Base-by-base conservation (phyloP, 1,140 invertebrate species). In the Lepidurus packardi region DNA sequence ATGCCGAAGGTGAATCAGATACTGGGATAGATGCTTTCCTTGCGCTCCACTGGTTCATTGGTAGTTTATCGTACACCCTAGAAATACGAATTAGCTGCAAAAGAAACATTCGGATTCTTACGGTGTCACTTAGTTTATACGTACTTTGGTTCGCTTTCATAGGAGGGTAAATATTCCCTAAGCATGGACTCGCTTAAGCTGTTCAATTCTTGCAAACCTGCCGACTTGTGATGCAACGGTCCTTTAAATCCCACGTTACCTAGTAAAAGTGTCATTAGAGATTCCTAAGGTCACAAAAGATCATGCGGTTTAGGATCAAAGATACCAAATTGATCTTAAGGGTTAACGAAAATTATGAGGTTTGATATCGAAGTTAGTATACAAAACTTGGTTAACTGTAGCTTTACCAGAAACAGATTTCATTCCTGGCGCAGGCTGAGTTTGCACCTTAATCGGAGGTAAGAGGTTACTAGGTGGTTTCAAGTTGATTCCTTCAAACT, bases 171-270 rank as follows among this genome's bases (percentile, higher is more conserved):
- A 65, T 65, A 65, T 16, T 65, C 53, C 13, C 53, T 65, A 16
- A 65, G 53, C 13, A 65, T 21, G 16, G 53, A 65, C 21, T 65
- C 53, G 53, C 53, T 65, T 65, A 65, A 65, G 21, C 53, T 65
- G 53, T 65, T n/a, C 53, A 65, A 8, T 65, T 65, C 53, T 65
- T 65, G 53, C 53, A 65, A 65, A 21, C 53, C 53, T 9, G 53
- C 53, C 16, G 53, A 65, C 53, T 65, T 65, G 53, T 11, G 21
- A 16, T 13, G 53, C 53, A 3, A 7, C 53, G 0, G 16, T 7
- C 53, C 53, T 21, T 16, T 65, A 4, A n/a, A 21, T n/a, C 53
- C 53, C 10, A 16, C 13, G 53, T 65, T 65, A 65, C n/a, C 53
- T 11, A 65, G 10, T 13, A 65, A 65, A n/a, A n/a, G 1, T 16